Conservation (phyloP, 2,797 vertebrate genomes). For the Gymnopithys bicolor region DNA sequence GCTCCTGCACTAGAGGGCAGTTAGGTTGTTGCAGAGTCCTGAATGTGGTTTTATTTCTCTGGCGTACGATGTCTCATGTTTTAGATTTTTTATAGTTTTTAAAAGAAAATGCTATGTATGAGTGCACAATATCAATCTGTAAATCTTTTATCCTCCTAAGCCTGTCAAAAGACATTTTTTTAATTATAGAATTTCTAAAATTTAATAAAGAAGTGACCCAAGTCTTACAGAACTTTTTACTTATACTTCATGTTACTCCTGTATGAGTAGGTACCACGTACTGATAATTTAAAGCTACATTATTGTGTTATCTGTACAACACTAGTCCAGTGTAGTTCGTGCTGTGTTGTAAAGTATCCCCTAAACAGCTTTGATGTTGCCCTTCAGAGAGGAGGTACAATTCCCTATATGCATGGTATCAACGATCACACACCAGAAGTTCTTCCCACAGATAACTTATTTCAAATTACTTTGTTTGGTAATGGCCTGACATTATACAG, state of each 20-base stretch:
- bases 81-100: background rate
- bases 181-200: background rate
- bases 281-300: background rate
- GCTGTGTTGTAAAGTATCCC: background rate
- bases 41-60: background rate
- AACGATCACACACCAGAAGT: background rate
- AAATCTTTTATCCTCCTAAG: background rate
- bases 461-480: background rate
- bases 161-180: background rate
- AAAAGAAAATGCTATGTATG: background rate
- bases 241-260: background rate
- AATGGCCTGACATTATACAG: background rate
- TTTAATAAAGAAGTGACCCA: background rate
- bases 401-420: background rate
- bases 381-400: background rate
- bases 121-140: background rate
- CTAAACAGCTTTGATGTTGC: background rate
- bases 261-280: background rate
- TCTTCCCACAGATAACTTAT: background rate
- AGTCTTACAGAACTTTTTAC: background rate
- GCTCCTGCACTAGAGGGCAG: background rate
- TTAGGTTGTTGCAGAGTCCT: background rate
- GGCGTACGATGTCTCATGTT: background rate
- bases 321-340: background rate
- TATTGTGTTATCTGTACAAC: background rate